Evolutionary conservation across 2,888 invertebrate genomes (phyloP).

Genomic region (Lepidocyrtinus sp.): DNA sequence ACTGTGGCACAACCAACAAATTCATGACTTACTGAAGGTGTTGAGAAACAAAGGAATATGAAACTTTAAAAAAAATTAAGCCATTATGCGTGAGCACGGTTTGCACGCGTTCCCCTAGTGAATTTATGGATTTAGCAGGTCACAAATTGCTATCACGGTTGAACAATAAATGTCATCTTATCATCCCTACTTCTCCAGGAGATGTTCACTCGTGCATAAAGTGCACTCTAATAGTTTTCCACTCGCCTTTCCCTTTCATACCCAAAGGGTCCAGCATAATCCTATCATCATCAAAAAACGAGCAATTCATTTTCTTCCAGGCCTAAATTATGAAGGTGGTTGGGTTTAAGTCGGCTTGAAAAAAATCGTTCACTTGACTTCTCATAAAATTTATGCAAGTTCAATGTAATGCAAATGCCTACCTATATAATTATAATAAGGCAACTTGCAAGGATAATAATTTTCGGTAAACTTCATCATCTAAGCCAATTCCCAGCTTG

Average conservation of each 20-base stretch:
- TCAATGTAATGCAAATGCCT: constrained; percentile 15
- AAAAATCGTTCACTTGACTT: not conserved
- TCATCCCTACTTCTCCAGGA: not conserved
- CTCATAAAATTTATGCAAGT: not conserved
- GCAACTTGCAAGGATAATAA: not conserved
- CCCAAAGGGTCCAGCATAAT: constrained; percentile 54
- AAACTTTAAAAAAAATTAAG: constrained; percentile 42
- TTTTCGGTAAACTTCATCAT: constrained; percentile 16
- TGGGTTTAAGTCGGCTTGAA: not conserved
- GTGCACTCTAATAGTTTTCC: not conserved
- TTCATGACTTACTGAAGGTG: not conserved
- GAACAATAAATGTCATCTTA: constrained; percentile 56
- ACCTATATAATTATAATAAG: constrained; percentile 9
- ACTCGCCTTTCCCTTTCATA: not conserved
- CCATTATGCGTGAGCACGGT: constrained; percentile 35
- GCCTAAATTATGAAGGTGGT: constrained; percentile 8
- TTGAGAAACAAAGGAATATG: constrained; percentile 22
- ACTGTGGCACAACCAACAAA: constrained; percentile 25
- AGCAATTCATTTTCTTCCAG: not conserved
- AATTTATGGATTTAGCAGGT: constrained; percentile 52
- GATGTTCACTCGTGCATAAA: not conserved
- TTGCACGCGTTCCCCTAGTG: constrained; percentile 9
- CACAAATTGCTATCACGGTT: constrained; percentile 47
- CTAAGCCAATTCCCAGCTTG: not conserved
- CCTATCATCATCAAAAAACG: constrained; percentile 14